Evolutionary conservation across 2,797 vertebrate species (phyloP), one percentile per base, ranked within the genome.

Genomic region (Pseudocheirus occidentalis): DNA sequence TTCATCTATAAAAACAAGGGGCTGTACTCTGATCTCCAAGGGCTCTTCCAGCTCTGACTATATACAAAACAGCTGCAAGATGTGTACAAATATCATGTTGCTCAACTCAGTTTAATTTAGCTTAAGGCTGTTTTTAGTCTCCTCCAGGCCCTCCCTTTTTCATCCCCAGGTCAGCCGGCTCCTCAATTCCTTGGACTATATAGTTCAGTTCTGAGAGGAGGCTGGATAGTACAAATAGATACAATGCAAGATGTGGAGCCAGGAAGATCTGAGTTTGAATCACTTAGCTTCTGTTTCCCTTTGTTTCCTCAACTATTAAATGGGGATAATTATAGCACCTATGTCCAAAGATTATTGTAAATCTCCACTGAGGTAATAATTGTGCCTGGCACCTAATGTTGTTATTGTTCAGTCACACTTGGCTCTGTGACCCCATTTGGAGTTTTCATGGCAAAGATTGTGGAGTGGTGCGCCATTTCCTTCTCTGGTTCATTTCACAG

Each of bases 1-100:
- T 87, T 87, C 40, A 87, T 50, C 40, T 87, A 27, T 46, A 87
- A 87, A 87, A 50, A 11, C 73, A 50, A 87, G 40, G 24, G 21
- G 24, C 50, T 27, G 40, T 46, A 27, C 73, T 87, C 73, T 87
- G 73, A 87, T 87, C 21, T 87, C 40, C 50, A 87, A 87, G 40
- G 73, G 73, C 24, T 50, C 73, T 87, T 87, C 40, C 24, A 40
- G 40, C 24, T 87, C 73, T 87, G 73, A 87, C 40, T 87, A 87
- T 87, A 87, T 87, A 87, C 73, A 87, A 87, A 87, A 87, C 40
- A 87, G 73, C 73, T 87, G 73, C 73, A 87, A 87, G 73, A 87
- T 87, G 73, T 87, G 24, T 50, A 87, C 73, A 87, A 87, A 87
- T 87, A 50, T 27, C 73, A 87, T 50, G 66, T 24, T 81, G 73